Evolutionary conservation across 2,797 vertebrate species (phyloP).

Genomic region (Tachyglossus aculeatus): DNA sequence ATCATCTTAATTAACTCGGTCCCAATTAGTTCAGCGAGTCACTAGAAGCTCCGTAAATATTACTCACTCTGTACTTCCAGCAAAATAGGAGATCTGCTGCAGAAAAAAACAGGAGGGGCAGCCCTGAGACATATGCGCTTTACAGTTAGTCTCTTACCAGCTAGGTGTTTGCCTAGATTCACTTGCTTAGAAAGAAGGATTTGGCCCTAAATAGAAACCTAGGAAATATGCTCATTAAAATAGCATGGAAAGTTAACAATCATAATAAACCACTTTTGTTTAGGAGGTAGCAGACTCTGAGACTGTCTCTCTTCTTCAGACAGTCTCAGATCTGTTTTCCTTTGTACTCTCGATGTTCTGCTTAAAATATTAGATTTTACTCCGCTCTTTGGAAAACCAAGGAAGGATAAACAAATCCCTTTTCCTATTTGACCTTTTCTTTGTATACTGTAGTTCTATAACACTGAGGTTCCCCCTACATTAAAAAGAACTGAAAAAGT

Average conservation of each 20-base stretch:
- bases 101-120: conserved; percentile 66
- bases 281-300: neutral
- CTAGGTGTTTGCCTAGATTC: neutral
- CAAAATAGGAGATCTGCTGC: conserved; percentile 35
- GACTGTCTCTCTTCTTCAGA: neutral
- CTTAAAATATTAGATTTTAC: conserved; percentile 1
- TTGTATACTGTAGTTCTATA: neutral
- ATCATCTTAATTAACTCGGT: no score
- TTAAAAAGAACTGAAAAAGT: neutral
- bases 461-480: neutral
- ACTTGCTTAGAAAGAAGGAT: neutral
- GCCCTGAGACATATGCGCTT: conserved; percentile 31
- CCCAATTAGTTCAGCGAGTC: no score
- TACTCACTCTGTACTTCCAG: no score
- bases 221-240: neutral
- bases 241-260: neutral
- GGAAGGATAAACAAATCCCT: neutral
- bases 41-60: no score
- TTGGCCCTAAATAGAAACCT: no score
- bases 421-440: neutral
- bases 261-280: neutral
- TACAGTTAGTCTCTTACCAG: neutral
- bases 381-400: neutral
- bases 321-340: neutral
- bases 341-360: neutral